phyloP scores from a whole-genome alignment of 2,888 invertebrate genomes.

The Parnassius apollo region DNA sequence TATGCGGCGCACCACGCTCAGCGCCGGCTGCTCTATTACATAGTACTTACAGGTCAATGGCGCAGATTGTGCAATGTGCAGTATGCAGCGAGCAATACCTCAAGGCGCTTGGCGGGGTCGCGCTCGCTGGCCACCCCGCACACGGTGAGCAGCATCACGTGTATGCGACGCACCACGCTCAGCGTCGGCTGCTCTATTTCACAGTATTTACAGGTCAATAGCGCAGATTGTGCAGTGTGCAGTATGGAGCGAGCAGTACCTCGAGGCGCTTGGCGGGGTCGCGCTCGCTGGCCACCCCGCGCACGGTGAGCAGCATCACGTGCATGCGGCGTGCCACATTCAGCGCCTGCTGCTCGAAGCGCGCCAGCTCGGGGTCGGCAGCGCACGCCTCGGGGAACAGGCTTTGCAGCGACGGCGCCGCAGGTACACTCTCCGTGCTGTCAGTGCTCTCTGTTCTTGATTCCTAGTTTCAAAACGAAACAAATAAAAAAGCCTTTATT shows the following conservation, averaged over 20 bases:
- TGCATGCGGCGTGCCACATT: constrained; percentile 80
- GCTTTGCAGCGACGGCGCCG: constrained; percentile 30
- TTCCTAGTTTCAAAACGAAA: background rate
- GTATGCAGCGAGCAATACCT: constrained; percentile 56
- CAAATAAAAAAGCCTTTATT: too few species aligned
- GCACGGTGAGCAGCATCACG: constrained; percentile 80
- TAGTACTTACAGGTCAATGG: constrained; percentile 41
- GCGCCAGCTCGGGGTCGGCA: constrained; percentile 41
- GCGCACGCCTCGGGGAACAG: constrained; percentile 38
- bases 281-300: constrained; percentile 79
- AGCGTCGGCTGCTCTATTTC: too few species aligned
- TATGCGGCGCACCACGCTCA: constrained; percentile 57
- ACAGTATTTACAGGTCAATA: constrained; percentile 30
- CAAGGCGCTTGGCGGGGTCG: constrained; percentile 82
- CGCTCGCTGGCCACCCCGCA: too few species aligned
- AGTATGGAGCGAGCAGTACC: constrained; percentile 47
- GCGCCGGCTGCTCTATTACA: constrained; percentile 43
- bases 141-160: too few species aligned
- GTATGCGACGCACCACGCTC: too few species aligned
- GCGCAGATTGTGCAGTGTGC: constrained; percentile 23
- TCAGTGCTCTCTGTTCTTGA: constrained; percentile 14
- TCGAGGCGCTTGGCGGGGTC: constrained; percentile 84
- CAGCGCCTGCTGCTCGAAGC: constrained; percentile 47
- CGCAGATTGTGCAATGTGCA: constrained; percentile 27
- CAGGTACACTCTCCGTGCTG: constrained; percentile 29